phyloP scores from a whole-genome alignment of 2,797 vertebrate species.

The Diglossa cyanea region DNA sequence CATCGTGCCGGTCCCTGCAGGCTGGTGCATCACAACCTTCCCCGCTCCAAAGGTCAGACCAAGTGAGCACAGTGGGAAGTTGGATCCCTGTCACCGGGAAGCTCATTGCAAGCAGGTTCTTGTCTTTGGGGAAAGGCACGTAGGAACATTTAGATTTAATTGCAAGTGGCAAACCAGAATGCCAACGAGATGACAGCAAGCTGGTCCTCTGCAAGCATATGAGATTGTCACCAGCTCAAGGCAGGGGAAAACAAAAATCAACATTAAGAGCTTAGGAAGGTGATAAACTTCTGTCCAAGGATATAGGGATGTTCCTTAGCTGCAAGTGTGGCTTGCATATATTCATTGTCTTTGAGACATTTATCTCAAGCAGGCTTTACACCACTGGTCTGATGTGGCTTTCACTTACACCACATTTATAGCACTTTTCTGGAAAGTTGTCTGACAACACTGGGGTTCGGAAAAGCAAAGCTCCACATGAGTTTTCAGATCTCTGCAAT shows the following conservation, averaged over 20 bases:
- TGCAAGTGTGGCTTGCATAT: background rate
- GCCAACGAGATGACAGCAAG: background rate
- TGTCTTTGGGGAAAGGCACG: background rate
- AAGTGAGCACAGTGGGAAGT: background rate
- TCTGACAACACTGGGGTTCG: background rate
- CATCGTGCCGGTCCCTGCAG: background rate
- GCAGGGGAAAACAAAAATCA: accelerated
- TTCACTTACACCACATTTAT: background rate
- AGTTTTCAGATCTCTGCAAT: background rate
- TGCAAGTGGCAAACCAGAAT: background rate
- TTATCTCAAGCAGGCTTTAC: background rate
- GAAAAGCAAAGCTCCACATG: background rate
- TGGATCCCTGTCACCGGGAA: background rate
- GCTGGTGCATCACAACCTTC: background rate
- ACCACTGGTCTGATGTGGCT: accelerated
- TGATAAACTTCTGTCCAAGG: background rate
- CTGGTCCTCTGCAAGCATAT: background rate
- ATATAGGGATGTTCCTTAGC: background rate
- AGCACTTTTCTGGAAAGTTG: background rate
- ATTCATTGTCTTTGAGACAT: background rate
- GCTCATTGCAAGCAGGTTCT: background rate
- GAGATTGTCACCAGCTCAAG: background rate
- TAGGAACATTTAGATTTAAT: background rate
- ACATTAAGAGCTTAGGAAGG: background rate
- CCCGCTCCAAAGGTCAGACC: background rate